Percentiles rank a stretch among this genome's conserved stretches.
Evolutionary conservation across 2,888 invertebrate genomes (phyloP).

Genomic region (Scotopteryx bipunctaria): DNA sequence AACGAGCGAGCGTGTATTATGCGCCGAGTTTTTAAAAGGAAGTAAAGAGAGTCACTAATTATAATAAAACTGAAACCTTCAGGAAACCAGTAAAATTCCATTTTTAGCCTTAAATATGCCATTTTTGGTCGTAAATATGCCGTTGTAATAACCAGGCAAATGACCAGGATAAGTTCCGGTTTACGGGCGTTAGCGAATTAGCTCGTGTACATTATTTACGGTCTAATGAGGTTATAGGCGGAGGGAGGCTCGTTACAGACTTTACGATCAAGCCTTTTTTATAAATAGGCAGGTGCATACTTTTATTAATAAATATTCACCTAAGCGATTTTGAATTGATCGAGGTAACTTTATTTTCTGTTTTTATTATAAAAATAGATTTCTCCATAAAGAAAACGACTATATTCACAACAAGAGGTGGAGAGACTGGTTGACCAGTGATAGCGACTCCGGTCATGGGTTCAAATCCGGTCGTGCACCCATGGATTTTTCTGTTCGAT

Average conservation of each 20-base stretch:
- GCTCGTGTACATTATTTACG: slow-evolving; percentile 22
- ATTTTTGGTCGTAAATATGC: slow-evolving; percentile 28
- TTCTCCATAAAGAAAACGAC: too few species aligned
- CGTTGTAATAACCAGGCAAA: slow-evolving; percentile 22
- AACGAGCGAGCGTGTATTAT: too few species aligned
- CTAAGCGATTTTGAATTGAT: too few species aligned
- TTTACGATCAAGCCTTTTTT: not conserved
- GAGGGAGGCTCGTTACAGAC: not conserved
- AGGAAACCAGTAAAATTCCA: slow-evolving; percentile 25
- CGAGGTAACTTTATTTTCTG: too few species aligned
- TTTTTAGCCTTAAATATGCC: slow-evolving; percentile 7
- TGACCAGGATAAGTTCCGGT: slow-evolving; percentile 23
- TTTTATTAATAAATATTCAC: too few species aligned
- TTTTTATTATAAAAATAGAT: too few species aligned
- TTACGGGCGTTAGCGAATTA: slow-evolving; percentile 27
- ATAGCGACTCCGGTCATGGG: slow-evolving; percentile 10
- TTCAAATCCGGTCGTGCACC: too few species aligned
- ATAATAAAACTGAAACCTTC: slow-evolving; percentile 11
- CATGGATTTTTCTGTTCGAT: too few species aligned
- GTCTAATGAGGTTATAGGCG: slow-evolving; percentile 9
- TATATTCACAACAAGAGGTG: too few species aligned
- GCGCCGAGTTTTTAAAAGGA: not conserved
- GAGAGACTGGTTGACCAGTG: too few species aligned
- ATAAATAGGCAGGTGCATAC: not conserved
- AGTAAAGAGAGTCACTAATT: slow-evolving; percentile 2